Evolutionary conservation across 2,797 vertebrate genomes (phyloP), one percentile per base, ranked within the genome.

Genomic region (Sebastes vulpes): DNA sequence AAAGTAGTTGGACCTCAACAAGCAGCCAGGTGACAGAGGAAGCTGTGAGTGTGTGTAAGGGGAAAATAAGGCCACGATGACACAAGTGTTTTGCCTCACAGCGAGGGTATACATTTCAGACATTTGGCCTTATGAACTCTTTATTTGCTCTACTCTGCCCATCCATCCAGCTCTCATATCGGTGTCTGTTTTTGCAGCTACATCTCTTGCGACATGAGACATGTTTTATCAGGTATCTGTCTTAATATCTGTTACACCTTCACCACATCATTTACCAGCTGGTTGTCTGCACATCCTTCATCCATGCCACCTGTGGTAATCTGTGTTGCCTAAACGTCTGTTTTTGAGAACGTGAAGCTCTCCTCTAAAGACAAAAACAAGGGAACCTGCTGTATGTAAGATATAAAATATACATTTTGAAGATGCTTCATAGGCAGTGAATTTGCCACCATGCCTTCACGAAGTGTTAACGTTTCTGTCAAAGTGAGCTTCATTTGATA

Each of bases 121-220:
- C 29, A 46, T 80, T 71, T 58, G 60, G 61, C 67, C 26, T 59
- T 64, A 35, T 63, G 46, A 89, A 83, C 21, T 48, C 42, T 73
- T 83, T 68, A 78, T 78, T 78, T 85, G 83, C 69, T 83, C 14
- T 66, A 46, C 48, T 80, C 35, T 57, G 28, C 25, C 25, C 38
- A 84, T 92, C 20, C 77, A 83, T 94, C 93, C 76, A 65, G 65
- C 76, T 90, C 68, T 61, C 2, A 71, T 90, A 68, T 85, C 82
- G 0, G 66, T 16, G n/a, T 86, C 76, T 81, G 61, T 75, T 77
- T 82, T 77, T 76, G 67, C 74, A 65, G 77, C 59, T 61, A 67
- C 84, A 61, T 11, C 52, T 60, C 66, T 61, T 54, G 8, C 2
- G 2, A 48, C 72, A 74, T 25, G 67, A 75, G 64, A 20, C 31